Evolutionary conservation across 2,113 vertebrate genomes (phyloP).

Genomic region (Sigmodon hispidus): DNA sequence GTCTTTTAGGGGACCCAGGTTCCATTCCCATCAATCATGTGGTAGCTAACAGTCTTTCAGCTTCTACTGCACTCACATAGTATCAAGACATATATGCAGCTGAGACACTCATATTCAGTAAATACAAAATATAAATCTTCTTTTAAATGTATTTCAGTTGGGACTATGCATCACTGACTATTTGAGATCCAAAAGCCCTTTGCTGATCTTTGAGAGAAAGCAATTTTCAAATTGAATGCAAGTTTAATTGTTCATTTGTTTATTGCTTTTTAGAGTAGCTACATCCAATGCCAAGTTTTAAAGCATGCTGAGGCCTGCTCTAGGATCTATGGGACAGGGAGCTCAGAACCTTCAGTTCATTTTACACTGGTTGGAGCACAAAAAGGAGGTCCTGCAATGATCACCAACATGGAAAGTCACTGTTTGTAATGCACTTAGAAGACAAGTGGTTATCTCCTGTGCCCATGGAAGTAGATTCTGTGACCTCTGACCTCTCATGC

Average conservation of each 20-base stretch:
- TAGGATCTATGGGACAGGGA: neutral
- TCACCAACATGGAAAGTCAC: conserved; percentile 68
- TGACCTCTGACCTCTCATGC: conserved; percentile 57
- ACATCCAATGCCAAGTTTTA: neutral
- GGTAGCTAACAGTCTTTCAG: neutral
- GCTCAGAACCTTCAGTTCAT: neutral
- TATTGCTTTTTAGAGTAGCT: neutral
- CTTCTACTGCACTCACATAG: neutral
- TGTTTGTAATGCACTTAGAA: conserved; percentile 77
- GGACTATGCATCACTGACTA: neutral
- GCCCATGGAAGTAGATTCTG: conserved; percentile 67
- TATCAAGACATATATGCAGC: neutral
- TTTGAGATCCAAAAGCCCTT: conserved; percentile 22
- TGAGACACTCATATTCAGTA: neutral
- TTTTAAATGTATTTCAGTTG: neutral
- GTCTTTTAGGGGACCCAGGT: too few species aligned
- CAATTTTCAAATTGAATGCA: neutral
- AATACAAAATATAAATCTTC: neutral
- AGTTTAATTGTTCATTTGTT: neutral
- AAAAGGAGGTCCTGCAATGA: neutral
- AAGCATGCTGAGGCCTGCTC: neutral
- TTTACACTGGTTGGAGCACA: neutral
- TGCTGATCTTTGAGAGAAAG: neutral
- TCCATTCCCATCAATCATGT: neutral
- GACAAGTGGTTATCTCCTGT: conserved; percentile 72